Evolutionary conservation across 2,888 invertebrate genomes (phyloP).

Genomic region (Eledona agricola): DNA sequence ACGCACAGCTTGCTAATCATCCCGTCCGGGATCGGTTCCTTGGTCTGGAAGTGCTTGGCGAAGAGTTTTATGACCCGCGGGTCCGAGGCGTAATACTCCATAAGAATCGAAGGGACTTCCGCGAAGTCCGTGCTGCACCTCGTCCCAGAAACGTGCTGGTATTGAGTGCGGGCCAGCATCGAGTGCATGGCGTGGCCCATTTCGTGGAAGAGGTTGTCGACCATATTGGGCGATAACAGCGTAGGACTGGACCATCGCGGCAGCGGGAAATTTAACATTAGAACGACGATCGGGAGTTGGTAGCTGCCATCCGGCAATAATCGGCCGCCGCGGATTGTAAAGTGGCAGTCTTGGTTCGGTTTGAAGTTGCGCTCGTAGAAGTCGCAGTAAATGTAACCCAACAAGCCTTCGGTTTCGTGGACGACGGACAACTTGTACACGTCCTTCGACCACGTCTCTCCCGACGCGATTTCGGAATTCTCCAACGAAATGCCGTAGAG

Average conservation of each 20-base stretch:
- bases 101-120: conserved; percentile 97
- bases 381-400: conserved; percentile 98
- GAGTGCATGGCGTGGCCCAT: conserved; percentile 99
- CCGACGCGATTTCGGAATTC: conserved; percentile 74
- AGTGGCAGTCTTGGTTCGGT: conserved; percentile 98
- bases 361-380: conserved; percentile 92
- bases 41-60: conserved; percentile 91
- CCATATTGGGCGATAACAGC: conserved; percentile 81
- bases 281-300: conserved; percentile 91
- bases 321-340: conserved; percentile 96
- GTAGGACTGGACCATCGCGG: conserved; percentile 81
- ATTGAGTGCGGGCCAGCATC: conserved; percentile 93
- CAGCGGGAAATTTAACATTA: conserved; percentile 87
- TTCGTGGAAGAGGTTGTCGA: conserved; percentile 98
- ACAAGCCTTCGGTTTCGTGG: conserved; percentile 79
- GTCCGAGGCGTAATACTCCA: conserved; percentile 97
- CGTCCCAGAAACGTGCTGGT: conserved; percentile 98
- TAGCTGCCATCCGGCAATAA: conserved; percentile 79
- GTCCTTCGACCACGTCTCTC: conserved; percentile 77
- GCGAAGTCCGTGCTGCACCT: conserved; percentile 98
- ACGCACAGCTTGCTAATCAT: conserved; percentile 83
- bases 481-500: conserved; percentile 84
- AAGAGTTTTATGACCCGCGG: conserved; percentile 84
- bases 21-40: conserved; percentile 81
- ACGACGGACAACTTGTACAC: conserved; percentile 93